Conservation (phyloP, 1,140 invertebrate genomes). For the Hyles euphorbiae region DNA sequence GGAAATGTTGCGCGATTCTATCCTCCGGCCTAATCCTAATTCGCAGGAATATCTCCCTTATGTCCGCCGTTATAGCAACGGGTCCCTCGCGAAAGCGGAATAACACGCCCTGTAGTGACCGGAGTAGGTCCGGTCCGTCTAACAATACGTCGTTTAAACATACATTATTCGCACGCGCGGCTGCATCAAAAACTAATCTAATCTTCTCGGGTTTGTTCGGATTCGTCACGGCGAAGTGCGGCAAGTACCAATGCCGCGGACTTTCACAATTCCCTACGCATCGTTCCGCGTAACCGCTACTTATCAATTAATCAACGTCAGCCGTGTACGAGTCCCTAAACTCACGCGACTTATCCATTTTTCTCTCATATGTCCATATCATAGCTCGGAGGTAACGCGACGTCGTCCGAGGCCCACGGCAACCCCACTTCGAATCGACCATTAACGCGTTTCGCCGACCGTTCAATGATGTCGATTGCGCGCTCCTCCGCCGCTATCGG, state of each 20-base stretch:
- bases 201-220: conserved; percentile 29
- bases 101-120: conserved; percentile 27
- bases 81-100: conserved; percentile 37
- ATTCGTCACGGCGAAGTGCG: conserved; percentile 38
- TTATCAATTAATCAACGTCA: conserved; percentile 8
- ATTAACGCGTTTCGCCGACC: neutral
- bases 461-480: neutral
- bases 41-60: conserved; percentile 57
- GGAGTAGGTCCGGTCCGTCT: conserved; percentile 34
- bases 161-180: conserved; percentile 22
- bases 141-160: conserved; percentile 34
- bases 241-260: conserved; percentile 31
- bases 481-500: no score
- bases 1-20: conserved; percentile 30
- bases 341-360: conserved; percentile 6
- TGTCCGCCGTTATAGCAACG: conserved; percentile 37
- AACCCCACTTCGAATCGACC: conserved; percentile 24
- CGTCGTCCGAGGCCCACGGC: conserved; percentile 16
- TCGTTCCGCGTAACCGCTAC: conserved; percentile 13
- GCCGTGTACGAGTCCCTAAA: conserved; percentile 5
- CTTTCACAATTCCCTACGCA: neutral
- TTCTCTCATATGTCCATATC: conserved; percentile 8
- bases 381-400: conserved; percentile 18
- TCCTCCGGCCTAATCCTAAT: conserved; percentile 33
- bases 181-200: conserved; percentile 42